Evolutionary conservation across 2,888 invertebrate species (phyloP).

Genomic region (Lapara coniferarum): DNA sequence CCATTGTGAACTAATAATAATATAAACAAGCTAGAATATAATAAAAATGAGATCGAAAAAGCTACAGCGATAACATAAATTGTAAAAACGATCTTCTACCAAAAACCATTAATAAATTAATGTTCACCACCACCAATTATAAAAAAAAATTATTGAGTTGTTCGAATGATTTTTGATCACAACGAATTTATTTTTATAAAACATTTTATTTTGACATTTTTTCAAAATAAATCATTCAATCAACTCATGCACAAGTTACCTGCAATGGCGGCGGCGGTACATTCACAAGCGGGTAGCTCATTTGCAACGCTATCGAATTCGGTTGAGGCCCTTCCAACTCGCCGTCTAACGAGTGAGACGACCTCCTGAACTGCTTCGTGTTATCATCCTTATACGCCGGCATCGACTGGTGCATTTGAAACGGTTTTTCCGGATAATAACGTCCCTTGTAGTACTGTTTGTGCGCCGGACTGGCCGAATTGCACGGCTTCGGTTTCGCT

Average conservation of each 20-base stretch:
- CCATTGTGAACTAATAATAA: not conserved
- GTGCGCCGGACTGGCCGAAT: slow-evolving; percentile 44
- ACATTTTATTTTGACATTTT: not conserved
- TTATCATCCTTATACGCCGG: slow-evolving; percentile 56
- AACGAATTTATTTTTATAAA: not conserved
- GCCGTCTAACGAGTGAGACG: slow-evolving; percentile 72
- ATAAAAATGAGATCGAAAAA: slow-evolving; percentile 23
- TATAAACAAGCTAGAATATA: not conserved
- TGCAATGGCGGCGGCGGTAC: slow-evolving; percentile 77
- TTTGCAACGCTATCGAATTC: slow-evolving; percentile 86
- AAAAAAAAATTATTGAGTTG: not conserved
- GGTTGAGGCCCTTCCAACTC: slow-evolving; percentile 74
- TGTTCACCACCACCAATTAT: slow-evolving; percentile 16
- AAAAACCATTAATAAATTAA: slow-evolving; percentile 19
- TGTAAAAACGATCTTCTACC: slow-evolving; percentile 15
- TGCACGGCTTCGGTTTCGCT: slow-evolving; percentile 52
- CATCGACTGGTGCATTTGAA: slow-evolving; percentile 66
- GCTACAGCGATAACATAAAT: slow-evolving; percentile 26
- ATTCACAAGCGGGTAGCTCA: slow-evolving; percentile 86
- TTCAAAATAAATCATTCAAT: not conserved
- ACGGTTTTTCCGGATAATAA: slow-evolving; percentile 43
- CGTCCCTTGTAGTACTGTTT: slow-evolving; percentile 54
- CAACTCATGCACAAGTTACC: slow-evolving; percentile 49
- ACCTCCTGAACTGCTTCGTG: slow-evolving; percentile 55
- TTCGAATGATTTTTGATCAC: slow-evolving; percentile 1